Base-by-base conservation (phyloP, 2,888 invertebrate genomes). In the Andrena minutula region DNA sequence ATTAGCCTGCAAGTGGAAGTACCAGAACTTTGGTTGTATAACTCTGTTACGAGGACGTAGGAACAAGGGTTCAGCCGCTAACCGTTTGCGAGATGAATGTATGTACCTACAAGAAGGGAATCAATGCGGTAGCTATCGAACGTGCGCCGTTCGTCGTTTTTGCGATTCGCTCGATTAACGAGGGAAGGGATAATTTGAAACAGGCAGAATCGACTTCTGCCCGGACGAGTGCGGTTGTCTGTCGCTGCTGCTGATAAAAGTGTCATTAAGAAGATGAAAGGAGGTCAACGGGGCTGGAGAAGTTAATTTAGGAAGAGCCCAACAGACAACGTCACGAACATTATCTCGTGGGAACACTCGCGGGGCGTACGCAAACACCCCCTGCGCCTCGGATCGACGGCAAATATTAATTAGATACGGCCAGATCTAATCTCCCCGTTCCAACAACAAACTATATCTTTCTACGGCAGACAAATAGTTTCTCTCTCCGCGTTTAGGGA, bases 291-390 rank as follows among this genome's bases (percentile, higher is more conserved):
- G n/a, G 60, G 12, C 3, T 2, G 10, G 65, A 10, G 49, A 20
- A 49, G 65, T 65, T 66, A 51, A 65, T 65, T 65, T 28, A 47
- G 49, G 49, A 65, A 51, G 30, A 30, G 51, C 26, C 26, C 47
- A 65, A 28, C 16, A 28, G 47, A 65, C 28, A 65, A 69, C 32
- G 58, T 32, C 58, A 26, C 47, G 69, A 74, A 74, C 69, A 75
- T 69, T 75, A 75, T 75, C 74, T 75, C 74, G 58, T 75, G 69
- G 74, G 60, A 49, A 75, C 74, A 60, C 58, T 75, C 69, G 74
- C 74, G 26, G 23, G 56, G 41, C 66, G 28, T 56, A 56, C 65
- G 12, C 30, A 41, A 61, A 58, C 58, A 30, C 20, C 23, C 23
- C 26, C 69, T 7, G 16, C 12, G 12, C 23, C 69, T 16, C n/a